Base-by-base conservation (phyloP, 2,113 vertebrate species). In the Papio anubis region DNA sequence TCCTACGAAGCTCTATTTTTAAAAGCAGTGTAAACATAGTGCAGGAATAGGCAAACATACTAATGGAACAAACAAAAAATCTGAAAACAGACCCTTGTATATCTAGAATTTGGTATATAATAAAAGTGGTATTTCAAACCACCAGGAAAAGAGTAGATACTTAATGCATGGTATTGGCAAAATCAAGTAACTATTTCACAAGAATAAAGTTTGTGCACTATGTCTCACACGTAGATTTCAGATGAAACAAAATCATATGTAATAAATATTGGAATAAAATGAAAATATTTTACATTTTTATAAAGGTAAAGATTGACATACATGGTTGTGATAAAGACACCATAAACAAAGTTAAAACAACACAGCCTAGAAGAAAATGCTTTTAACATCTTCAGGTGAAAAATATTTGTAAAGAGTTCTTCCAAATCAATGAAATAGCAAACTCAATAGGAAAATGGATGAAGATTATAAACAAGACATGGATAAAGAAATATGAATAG, bases 401-500 rank as follows among this genome's bases (percentile, higher is more conserved):
- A 88, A 91, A 90, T 43, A 94, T 84, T n/a, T 85, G 25, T 32
- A 85, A 94, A 78, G 68, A 57, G 9, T 61, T 95, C n/a, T 89
- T 75, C 68, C 9, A 86, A 61, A 80, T 96, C 43, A 96, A 57
- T 57, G 27, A 83, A 78, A 38, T 27, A 68, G 94, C 27, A 90
- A 75, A 90, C 52, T 79, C 20, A 73, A 61, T 32, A 81, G 48
- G 35, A 90, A 84, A 87, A 70, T 83, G 50, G n/a, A 82, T 4
- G 70, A 94, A 96, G 70, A 90, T 64, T 70, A 88, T 75, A 84
- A 90, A 87, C 8, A 82, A 83, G 27, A 89, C 5, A 92, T 38
- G 10, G 25, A 68, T 93, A 27, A 66, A 86, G 11, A 72, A 70
- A 89, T 91, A 25, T 14, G 57, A 85, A 81, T 50, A 93, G 27